These are phyloP conservation scores for Pterostichus niger DNA, from an alignment of 2,888 invertebrate genomes.

Conservation along the genomic window DNA sequence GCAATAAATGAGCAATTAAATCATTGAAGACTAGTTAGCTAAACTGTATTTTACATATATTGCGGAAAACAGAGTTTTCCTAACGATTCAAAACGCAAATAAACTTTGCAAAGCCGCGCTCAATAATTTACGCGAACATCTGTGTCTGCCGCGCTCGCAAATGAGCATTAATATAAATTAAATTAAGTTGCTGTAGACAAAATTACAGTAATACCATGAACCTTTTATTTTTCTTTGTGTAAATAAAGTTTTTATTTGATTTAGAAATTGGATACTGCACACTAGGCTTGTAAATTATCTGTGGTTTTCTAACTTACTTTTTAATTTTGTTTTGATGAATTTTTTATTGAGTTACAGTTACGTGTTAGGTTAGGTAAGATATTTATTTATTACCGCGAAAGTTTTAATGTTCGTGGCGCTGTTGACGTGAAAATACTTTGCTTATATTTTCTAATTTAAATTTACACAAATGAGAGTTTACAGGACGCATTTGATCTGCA, in stretches of 20 bases:
- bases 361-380: constrained; percentile 12
- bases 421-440: background rate
- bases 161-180: constrained; percentile 64
- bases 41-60: constrained; percentile 29
- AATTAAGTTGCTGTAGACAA: constrained; percentile 44
- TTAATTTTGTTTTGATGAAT: constrained; percentile 41
- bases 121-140: constrained; percentile 60
- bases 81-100: constrained; percentile 34
- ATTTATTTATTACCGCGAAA: constrained; percentile 28
- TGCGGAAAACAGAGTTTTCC: constrained; percentile 10
- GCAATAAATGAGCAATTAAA: constrained; percentile 13
- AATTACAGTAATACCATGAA: background rate
- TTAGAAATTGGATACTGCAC: constrained; percentile 25
- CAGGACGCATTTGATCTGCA: too few relatives aligned
- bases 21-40: constrained; percentile 14
- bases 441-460: too few relatives aligned
- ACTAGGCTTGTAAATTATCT: constrained; percentile 1
- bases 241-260: constrained; percentile 32
- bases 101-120: constrained; percentile 38
- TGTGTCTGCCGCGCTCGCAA: constrained; percentile 55
- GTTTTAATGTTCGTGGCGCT: constrained; percentile 1
- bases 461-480: too few relatives aligned
- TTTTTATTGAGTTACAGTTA: constrained; percentile 18
- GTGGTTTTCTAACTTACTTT: background rate
- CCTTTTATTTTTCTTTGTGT: constrained; percentile 24